Evolutionary conservation across 2,113 vertebrate genomes (phyloP).

Genomic region (Antechinus flavipes): DNA sequence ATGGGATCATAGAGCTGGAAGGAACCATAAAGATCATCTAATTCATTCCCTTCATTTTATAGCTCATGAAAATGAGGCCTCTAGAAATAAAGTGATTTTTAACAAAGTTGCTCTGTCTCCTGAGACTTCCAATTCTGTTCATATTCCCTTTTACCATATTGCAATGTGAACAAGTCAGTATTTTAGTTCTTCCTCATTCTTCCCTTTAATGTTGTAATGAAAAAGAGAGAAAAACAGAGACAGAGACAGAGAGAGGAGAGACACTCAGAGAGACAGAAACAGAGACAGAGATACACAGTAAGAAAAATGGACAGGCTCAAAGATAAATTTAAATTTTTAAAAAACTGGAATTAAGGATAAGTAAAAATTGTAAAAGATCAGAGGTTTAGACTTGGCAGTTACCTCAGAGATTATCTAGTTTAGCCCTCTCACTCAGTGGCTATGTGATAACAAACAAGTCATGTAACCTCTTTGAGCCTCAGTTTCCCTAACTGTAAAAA

Average conservation of each 20-base stretch:
- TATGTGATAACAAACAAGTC: background rate
- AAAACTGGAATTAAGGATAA: background rate
- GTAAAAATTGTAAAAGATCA: background rate
- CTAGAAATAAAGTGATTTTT: background rate
- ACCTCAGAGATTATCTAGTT: background rate
- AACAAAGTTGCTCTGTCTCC: background rate
- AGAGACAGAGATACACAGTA: too few species aligned
- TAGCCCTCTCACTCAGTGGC: background rate
- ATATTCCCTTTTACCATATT: background rate
- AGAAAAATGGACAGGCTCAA: background rate
- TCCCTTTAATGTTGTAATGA: background rate
- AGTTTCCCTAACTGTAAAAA: background rate
- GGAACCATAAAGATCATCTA: background rate
- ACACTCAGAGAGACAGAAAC: too few species aligned
- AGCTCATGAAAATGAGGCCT: background rate
- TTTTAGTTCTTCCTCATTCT: background rate
- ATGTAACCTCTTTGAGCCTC: background rate
- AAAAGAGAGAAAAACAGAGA: too few species aligned
- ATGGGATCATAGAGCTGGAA: background rate
- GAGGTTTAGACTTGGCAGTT: background rate
- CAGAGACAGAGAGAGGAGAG: too few species aligned
- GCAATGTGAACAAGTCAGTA: background rate
- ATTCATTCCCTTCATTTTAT: background rate
- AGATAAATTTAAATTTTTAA: background rate
- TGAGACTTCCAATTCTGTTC: background rate